phyloP scores from a whole-genome alignment of 2,888 invertebrate genomes.

The Ommatoiulus sabulosus region DNA sequence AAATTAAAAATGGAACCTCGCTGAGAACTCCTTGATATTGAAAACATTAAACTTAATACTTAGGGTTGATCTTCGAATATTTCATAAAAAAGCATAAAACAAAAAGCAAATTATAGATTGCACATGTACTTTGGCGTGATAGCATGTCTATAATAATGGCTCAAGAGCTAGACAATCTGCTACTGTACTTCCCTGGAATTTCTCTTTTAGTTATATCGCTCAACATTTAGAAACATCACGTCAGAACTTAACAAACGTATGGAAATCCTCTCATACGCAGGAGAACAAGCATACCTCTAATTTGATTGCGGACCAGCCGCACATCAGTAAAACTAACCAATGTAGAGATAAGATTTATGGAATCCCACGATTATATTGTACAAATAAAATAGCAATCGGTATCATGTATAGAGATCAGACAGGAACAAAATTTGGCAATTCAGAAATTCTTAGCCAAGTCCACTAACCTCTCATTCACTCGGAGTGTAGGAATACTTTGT shows the following conservation, averaged over 20 bases:
- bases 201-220: background rate
- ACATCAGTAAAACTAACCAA: background rate
- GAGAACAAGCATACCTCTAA: background rate
- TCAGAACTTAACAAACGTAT: too few relatives aligned
- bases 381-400: background rate
- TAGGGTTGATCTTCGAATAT: background rate
- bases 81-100: background rate
- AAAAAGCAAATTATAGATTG: background rate
- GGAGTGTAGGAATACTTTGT: background rate
- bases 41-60: background rate
- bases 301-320: constrained; percentile 13
- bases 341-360: background rate
- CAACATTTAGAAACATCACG: background rate
- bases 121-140: background rate
- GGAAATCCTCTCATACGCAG: background rate
- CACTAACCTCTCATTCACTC: background rate
- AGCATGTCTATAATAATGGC: background rate
- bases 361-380: background rate
- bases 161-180: background rate
- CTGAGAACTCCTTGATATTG: background rate
- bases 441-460: background rate
- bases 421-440: constrained; percentile 15
- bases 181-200: background rate
- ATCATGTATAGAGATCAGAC: background rate
- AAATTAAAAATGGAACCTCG: background rate